Evolutionary conservation across 2,113 vertebrate genomes (phyloP).

Genomic region (Pholis gunnellus): DNA sequence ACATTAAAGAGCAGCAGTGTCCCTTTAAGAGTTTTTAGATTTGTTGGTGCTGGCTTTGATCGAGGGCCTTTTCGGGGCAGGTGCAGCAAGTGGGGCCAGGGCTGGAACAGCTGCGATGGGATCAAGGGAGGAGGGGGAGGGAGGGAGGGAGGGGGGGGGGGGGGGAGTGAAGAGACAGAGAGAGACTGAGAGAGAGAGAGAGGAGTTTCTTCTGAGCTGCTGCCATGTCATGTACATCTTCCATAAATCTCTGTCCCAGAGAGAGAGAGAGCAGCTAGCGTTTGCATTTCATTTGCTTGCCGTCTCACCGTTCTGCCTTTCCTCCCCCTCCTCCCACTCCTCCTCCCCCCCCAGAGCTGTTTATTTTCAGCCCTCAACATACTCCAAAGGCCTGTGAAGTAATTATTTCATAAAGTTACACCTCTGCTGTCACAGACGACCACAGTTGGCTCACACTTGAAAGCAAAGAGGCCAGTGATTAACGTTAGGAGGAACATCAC

Average conservation of each 20-base stretch:
- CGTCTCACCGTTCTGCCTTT: constrained; percentile 33
- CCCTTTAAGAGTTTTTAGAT: constrained; percentile 55
- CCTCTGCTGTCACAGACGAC: constrained; percentile 74
- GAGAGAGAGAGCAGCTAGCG: constrained; percentile 37
- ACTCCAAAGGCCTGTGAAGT: constrained; percentile 73
- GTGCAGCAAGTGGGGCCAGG: constrained; percentile 64
- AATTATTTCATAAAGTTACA: constrained; percentile 84
- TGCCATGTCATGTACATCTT: constrained; percentile 85
- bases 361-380: constrained; percentile 82
- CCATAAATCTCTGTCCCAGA: constrained; percentile 82
- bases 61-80: constrained; percentile 59
- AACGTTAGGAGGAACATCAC: constrained; percentile 55
- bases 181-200: constrained; percentile 35
- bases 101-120: constrained; percentile 83
- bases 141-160: constrained; percentile 11
- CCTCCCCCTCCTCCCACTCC: not conserved
- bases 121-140: constrained; percentile 36
- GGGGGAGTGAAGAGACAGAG: not conserved
- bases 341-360: constrained; percentile 51
- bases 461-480: constrained; percentile 70
- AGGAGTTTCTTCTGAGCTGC: constrained; percentile 80
- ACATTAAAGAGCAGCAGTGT: not conserved
- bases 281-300: constrained; percentile 68
- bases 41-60: constrained; percentile 40
- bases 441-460: constrained; percentile 73